Base-by-base conservation (phyloP, 1,140 invertebrate genomes). In the Drosophila seguyi region DNA sequence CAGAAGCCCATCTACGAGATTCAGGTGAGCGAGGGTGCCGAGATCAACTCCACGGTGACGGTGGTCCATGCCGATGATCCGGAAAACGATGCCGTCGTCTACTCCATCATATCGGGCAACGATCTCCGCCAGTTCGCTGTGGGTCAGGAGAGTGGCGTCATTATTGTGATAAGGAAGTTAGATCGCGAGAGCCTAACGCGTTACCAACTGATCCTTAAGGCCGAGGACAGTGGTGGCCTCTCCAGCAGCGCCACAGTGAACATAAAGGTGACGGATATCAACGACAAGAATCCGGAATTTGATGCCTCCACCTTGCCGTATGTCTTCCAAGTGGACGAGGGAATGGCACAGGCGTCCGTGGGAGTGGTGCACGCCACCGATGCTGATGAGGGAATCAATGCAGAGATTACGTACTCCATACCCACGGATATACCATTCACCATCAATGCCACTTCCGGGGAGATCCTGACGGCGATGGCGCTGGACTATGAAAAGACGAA, bases 281-380 rank as follows among this genome's bases (percentile, higher is more conserved):
- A 98, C 83, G 97, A 98, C 80, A 97, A 98, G 73, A 98, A 96
- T 93, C 96, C 96, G 0, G 96, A 96, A 76, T 98, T 98, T 88
- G 94, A 96, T 7, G 95, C 95, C 29, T 93, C 93, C 13, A 93
- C 92, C 5, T 78, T 95, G 42, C 96, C 96, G 0, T 98, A 98
- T 81, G 94, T 95, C 22, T 98, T 98, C 91, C 93, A 95, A 11
- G 96, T 98, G 0, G 96, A 96, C 86, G 97, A 98, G 94, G 97
- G 97, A 56, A 93, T 94, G 44, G 93, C 94, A 0, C 94, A 95
- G 52, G 94, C 94, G 47, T 93, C 95, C 16, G 95, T 97, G 1
- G 97, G 97, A 18, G 94, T 95, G 62, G 96, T 98, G 0, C 96
- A 97, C 80, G 97, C 97, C 16, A 95, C 95, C 5, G 97, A 98